Base-by-base conservation (phyloP, 2,888 invertebrate species). In the Agrenia bidenticulata region DNA sequence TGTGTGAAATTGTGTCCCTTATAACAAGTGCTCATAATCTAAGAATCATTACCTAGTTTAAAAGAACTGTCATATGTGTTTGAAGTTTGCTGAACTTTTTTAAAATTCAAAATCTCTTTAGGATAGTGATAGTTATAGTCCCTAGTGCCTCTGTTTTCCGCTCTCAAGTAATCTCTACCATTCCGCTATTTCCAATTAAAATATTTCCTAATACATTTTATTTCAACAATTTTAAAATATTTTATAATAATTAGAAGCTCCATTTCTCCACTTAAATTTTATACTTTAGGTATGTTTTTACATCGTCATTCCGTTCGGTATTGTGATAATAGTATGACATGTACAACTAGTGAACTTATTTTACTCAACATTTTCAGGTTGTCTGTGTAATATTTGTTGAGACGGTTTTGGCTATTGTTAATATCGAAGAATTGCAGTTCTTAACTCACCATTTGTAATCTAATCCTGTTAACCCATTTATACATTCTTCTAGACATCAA, bases 1-100 rank as follows among this genome's bases (percentile, higher is more conserved):
- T 84, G 90, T 82, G 27, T 65, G 26, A 39, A 58, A 21, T 51
- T 65, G 27, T 63, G 61, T 49, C 70, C 70, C 19, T 67, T 67
- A 67, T 70, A 70, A 67, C 70, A 62, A 62, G 70, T 70, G 64
- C 69, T 69, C 69, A 66, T 53, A n/a, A 61, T 27, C 50, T 57
- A 57, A 57, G 13, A 17, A 45, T 19, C 45, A 45, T 15, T 45
- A 37, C 50, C 32, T 32, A 32, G 23, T 49, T 45, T 50, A 61
- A 61, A 61, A 9, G 17, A 59, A 45, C 21, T 49, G 41, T 21
- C 32, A 32, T 32, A 41, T 24, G 42, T 19, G 57, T 32, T 11
- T 51, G 32, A 32, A 32, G 32, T 32, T 32, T 32, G 32, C 32
- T 32, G 32, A 11, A 32, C 4, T 32, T 32, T 32, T 32, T 11